A percentile compares a stretch with the other conserved stretches of the same genome.
phyloP scores from a whole-genome alignment of 2,888 invertebrate species.

The Camponotus fellah region DNA sequence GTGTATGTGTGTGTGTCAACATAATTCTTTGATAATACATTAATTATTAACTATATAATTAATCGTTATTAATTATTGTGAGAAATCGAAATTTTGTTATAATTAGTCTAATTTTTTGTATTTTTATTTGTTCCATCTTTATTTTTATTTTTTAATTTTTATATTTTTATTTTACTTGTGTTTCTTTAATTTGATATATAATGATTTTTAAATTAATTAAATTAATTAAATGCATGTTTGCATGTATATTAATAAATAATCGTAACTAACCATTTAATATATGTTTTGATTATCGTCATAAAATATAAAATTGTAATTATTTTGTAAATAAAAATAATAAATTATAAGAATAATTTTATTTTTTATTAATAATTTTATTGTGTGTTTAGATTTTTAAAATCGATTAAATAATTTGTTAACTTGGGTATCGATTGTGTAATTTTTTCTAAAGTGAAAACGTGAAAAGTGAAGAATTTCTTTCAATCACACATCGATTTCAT shows the following conservation, averaged over 20 bases:
- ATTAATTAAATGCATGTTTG: not conserved
- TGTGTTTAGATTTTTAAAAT: conserved; percentile 12
- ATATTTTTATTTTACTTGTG: not conserved
- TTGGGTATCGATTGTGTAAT: not conserved
- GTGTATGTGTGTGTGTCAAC: too few relatives aligned
- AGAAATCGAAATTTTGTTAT: not conserved
- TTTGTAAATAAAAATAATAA: not conserved
- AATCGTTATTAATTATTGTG: not conserved
- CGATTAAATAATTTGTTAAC: not conserved
- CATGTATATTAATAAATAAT: not conserved
- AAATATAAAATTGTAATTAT: not conserved
- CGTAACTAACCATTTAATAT: not conserved
- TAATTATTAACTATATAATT: not conserved
- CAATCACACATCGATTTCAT: too few relatives aligned
- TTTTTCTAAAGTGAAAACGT: too few relatives aligned
- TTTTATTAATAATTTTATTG: conserved; percentile 17
- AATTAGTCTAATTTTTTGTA: not conserved
- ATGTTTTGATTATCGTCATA: not conserved
- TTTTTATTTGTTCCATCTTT: not conserved
- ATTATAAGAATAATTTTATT: not conserved
- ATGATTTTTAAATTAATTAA: not conserved
- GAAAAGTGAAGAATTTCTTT: too few relatives aligned
- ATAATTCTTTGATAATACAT: not conserved
- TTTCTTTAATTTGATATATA: not conserved
- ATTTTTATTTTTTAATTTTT: not conserved